Conservation (phyloP, 1,140 invertebrate species). For the Penaeus indicus region DNA sequence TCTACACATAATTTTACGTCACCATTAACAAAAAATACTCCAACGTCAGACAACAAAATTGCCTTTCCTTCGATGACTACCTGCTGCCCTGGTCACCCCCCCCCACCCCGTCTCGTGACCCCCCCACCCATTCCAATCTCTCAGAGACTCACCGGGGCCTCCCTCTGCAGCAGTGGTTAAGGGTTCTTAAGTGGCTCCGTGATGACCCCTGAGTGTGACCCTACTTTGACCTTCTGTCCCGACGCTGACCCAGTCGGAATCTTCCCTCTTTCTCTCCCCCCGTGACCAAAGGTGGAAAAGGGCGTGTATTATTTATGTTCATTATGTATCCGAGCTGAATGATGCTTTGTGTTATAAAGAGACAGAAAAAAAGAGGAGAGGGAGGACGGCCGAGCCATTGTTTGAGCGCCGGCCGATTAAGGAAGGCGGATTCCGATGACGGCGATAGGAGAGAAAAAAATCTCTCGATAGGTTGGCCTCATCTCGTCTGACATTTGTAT, state of each 20-base stretch:
- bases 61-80: no score
- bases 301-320: constrained; percentile 42
- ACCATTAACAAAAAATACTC: no score
- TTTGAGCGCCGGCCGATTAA: no score
- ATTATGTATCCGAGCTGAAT: constrained; percentile 49
- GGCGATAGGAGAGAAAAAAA: no score
- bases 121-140: neutral
- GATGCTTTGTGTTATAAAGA: constrained; percentile 49
- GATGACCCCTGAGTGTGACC: constrained; percentile 52
- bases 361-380: neutral
- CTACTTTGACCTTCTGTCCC: constrained; percentile 45
- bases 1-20: no score
- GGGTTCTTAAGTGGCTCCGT: constrained; percentile 56
- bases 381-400: neutral
- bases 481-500: no score
- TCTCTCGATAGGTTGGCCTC: no score
- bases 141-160: neutral
- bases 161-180: constrained; percentile 39
- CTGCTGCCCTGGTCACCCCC: no score
- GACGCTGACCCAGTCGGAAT: constrained; percentile 27
- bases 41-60: no score
- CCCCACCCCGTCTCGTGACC: neutral
- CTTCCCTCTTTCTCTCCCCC: neutral
- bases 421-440: no score
- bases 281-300: constrained; percentile 43